Percentiles rank a stretch among this genome's conserved stretches.
Evolutionary conservation across 2,113 vertebrate genomes (phyloP).

Genomic region (Hymenochirus boettgeri): DNA sequence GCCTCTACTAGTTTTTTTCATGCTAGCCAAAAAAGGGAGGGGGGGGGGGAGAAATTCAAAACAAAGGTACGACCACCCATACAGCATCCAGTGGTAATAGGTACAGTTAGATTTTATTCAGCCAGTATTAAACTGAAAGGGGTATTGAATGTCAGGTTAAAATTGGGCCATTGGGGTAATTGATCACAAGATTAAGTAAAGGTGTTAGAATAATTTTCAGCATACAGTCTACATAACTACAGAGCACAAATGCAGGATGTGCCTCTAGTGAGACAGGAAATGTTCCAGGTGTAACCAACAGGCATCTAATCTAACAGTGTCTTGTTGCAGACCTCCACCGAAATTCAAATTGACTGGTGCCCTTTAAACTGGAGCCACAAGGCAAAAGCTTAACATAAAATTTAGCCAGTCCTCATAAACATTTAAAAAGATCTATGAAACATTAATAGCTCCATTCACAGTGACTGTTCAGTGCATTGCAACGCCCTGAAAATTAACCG

Average conservation of each 20-base stretch:
- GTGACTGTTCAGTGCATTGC: conserved; percentile 1
- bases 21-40: conserved; percentile 31
- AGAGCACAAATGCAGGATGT: conserved; percentile 8
- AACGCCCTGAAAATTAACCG: too few species aligned
- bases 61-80: conserved; percentile 39
- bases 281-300: neutral
- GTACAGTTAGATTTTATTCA: conserved; percentile 5
- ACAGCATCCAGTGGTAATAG: conserved; percentile 19
- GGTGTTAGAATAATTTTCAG: conserved; percentile 37
- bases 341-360: conserved; percentile 11
- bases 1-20: conserved; percentile 8
- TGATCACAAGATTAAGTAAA: conserved; percentile 38
- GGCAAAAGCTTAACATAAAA: conserved; percentile 5
- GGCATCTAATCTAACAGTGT: conserved; percentile 7
- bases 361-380: neutral
- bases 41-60: conserved; percentile 33
- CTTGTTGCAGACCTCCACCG: conserved; percentile 8
- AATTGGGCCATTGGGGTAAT: conserved; percentile 33
- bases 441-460: neutral
- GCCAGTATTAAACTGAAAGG: conserved; percentile 22
- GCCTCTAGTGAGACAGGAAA: conserved; percentile 5
- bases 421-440: conserved; percentile 6
- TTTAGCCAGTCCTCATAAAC: neutral
- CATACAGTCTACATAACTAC: conserved; percentile 13
- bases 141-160: conserved; percentile 29